A percentile compares a stretch with the other conserved stretches of the same genome.
These are phyloP conservation scores for Coilia nasus DNA, from an alignment of 2,797 vertebrate species.

Conservation along the genomic window DNA sequence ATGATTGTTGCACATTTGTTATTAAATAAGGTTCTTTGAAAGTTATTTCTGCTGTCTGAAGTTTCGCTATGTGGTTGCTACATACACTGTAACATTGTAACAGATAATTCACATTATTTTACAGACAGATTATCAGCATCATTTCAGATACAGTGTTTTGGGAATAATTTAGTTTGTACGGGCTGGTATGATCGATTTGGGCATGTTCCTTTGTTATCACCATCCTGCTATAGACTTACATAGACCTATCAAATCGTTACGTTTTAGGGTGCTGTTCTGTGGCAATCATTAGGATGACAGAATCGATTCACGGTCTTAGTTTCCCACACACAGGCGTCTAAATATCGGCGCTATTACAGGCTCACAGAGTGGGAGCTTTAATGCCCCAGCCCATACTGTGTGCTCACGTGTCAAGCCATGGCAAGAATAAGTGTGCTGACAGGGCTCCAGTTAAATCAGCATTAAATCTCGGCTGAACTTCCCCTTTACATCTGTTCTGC, in stretches of 20 bases:
- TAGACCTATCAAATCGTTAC: not conserved
- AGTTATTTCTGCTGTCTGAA: too few relatives aligned
- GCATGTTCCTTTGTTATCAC: not conserved
- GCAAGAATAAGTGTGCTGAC: constrained; percentile 35
- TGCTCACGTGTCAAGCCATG: not conserved
- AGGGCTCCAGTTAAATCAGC: constrained; percentile 37
- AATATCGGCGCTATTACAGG: not conserved
- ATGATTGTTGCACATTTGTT: too few relatives aligned
- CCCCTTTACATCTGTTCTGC: constrained; percentile 43
- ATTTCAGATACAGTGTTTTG: not conserved
- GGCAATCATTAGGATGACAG: not conserved
- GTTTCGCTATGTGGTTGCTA: too few relatives aligned
- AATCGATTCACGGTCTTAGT: not conserved
- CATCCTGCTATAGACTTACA: not conserved
- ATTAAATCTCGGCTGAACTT: constrained; percentile 43
- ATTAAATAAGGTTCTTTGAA: too few relatives aligned
- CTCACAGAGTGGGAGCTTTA: not conserved
- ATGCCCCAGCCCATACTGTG: not conserved
- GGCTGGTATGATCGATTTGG: not conserved
- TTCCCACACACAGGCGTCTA: not conserved
- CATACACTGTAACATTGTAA: too few relatives aligned
- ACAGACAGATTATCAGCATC: not conserved
- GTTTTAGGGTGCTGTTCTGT: not conserved
- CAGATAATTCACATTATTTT: not conserved
- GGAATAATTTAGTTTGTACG: not conserved